These are phyloP conservation scores for Latrodectus geometricus DNA, from an alignment of 1,140 invertebrate species.

Conservation along the genomic window DNA sequence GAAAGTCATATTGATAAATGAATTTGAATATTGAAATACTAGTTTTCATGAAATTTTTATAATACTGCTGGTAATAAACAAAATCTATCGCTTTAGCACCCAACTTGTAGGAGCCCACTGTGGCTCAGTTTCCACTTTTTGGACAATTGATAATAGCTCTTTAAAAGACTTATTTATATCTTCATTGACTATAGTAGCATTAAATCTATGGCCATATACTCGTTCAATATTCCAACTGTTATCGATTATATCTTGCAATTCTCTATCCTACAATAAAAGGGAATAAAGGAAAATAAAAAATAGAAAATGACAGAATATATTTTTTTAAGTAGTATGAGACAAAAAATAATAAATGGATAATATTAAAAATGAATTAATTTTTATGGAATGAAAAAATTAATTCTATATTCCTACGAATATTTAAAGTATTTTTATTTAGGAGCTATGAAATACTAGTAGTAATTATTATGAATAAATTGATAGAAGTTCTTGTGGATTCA, in stretches of 20 bases:
- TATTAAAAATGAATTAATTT: too few relatives aligned
- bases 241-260: conserved; percentile 89
- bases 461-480: too few relatives aligned
- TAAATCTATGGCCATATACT: conserved; percentile 93
- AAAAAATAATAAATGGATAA: too few relatives aligned
- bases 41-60: neutral
- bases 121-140: conserved; percentile 91
- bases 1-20: too few relatives aligned
- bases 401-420: too few relatives aligned
- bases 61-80: conserved; percentile 43
- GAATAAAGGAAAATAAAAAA: conserved; percentile 65
- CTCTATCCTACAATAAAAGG: conserved; percentile 82
- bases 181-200: conserved; percentile 90
- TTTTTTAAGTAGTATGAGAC: too few relatives aligned
- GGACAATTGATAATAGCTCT: conserved; percentile 83
- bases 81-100: conserved; percentile 67
- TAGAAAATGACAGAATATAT: too few relatives aligned
- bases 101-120: conserved; percentile 97
- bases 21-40: too few relatives aligned
- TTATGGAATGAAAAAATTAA: too few relatives aligned
- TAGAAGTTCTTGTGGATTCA: too few relatives aligned
- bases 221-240: conserved; percentile 91
- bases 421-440: too few relatives aligned
- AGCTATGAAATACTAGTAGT: too few relatives aligned
- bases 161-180: conserved; percentile 89